A percentile compares a stretch with the other conserved stretches of the same genome.
phyloP scores from a whole-genome alignment of 2,888 invertebrate genomes.

The Pollenia angustigena region DNA sequence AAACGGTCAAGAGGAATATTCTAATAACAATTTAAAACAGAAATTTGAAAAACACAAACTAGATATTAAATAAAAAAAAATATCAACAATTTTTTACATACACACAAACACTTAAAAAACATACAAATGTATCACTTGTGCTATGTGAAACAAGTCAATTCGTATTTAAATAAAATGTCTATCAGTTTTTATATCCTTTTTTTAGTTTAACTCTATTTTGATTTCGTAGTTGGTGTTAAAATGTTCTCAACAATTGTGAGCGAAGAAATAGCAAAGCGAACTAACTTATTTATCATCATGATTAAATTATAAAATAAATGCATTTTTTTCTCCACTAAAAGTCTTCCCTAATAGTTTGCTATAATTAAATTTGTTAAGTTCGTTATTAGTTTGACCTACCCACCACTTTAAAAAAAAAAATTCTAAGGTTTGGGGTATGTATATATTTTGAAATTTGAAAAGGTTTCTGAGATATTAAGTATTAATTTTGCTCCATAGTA shows the following conservation, averaged over 20 bases:
- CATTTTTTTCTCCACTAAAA: neutral
- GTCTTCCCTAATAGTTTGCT: neutral
- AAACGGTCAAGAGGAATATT: slow-evolving; percentile 56
- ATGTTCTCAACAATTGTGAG: neutral
- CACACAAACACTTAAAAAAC: neutral
- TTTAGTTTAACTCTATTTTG: slow-evolving; percentile 12
- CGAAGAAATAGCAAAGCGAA: neutral
- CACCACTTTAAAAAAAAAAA: too few relatives aligned
- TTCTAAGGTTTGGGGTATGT: too few relatives aligned
- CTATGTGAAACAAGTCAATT: slow-evolving; percentile 72
- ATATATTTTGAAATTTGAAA: too few relatives aligned
- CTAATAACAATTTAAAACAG: neutral
- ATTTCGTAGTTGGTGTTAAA: neutral
- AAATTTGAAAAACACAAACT: slow-evolving; percentile 9
- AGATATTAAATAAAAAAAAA: slow-evolving; percentile 39
- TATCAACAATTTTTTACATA: slow-evolving; percentile 41
- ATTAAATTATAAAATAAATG: too few relatives aligned
- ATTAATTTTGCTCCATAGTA: too few relatives aligned
- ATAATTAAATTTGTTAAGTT: too few relatives aligned
- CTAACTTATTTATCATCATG: neutral
- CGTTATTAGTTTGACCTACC: too few relatives aligned
- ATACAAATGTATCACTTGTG: slow-evolving; percentile 2
- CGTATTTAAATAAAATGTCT: slow-evolving; percentile 42
- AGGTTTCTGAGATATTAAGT: too few relatives aligned
- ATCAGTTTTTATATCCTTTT: slow-evolving; percentile 32